Evolutionary conservation across 2,888 invertebrate species (phyloP).

Genomic region (Ferrisia virgata): DNA sequence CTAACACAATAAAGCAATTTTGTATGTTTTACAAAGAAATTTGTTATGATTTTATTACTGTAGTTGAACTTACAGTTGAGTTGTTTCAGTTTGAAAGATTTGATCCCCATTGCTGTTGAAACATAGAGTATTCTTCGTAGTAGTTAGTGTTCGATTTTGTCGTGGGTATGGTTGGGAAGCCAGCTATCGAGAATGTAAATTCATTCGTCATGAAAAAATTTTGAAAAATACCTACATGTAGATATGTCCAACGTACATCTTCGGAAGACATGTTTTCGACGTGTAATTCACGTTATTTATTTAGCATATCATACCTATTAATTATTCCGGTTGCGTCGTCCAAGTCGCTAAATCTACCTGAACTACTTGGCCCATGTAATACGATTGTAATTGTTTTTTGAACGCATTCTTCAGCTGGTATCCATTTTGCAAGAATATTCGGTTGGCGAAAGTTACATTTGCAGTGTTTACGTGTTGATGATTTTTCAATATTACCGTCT

Average conservation of each 20-base stretch:
- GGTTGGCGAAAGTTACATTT: background rate
- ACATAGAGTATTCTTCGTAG: conserved; percentile 67
- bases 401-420: background rate
- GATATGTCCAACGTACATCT: no score
- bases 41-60: no score
- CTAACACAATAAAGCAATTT: no score
- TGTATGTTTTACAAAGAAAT: no score
- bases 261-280: no score
- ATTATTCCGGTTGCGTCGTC: background rate
- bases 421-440: conserved; percentile 25
- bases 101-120: conserved; percentile 70
- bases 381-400: background rate
- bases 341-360: background rate
- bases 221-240: no score
- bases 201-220: no score
- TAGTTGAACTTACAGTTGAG: conserved; percentile 60
- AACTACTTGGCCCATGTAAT: background rate
- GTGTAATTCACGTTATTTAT: background rate
- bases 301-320: background rate
- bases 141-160: conserved; percentile 62
- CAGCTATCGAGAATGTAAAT: conserved; percentile 57
- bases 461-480: background rate
- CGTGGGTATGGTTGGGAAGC: conserved; percentile 63
- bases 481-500: background rate
- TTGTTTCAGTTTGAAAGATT: conserved; percentile 61